Percentiles rank a stretch among this genome's conserved stretches.
Evolutionary conservation across 2,888 invertebrate species (phyloP).

Genomic region (Hartigia nigra): DNA sequence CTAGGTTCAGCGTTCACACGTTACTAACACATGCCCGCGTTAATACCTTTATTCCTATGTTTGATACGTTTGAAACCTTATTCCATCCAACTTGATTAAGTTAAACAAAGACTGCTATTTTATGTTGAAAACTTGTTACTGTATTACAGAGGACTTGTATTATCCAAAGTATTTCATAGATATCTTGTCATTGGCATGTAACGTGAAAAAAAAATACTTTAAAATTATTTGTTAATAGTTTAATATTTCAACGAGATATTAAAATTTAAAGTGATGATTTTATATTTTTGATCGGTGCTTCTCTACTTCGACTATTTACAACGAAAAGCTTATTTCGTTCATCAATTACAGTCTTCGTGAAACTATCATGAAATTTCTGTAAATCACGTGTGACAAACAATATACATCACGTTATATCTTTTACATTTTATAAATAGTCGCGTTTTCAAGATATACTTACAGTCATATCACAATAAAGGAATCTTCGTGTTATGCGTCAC

Average conservation of each 20-base stretch:
- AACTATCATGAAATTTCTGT: neutral
- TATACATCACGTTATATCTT: neutral
- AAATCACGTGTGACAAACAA: neutral
- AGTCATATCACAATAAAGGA: conserved; percentile 65
- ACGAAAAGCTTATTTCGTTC: neutral
- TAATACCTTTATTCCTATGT: neutral
- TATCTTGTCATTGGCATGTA: neutral
- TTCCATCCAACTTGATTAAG: neutral
- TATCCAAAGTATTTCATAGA: neutral
- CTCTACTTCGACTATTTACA: neutral
- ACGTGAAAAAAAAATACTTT: neutral
- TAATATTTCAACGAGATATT: too few relatives aligned
- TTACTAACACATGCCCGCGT: neutral
- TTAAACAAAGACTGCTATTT: neutral
- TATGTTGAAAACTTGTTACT: neutral
- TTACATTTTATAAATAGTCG: neutral
- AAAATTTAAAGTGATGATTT: neutral
- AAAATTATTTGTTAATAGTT: too few relatives aligned
- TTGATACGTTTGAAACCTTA: neutral
- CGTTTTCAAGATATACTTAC: conserved; percentile 48
- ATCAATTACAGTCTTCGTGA: neutral
- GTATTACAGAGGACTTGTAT: too few relatives aligned
- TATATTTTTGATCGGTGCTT: neutral
- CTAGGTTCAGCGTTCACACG: neutral
- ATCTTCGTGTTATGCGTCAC: conserved; percentile 63